Evolutionary conservation across 2,888 invertebrate species (phyloP).

Genomic region (Liodrosophila aerea): DNA sequence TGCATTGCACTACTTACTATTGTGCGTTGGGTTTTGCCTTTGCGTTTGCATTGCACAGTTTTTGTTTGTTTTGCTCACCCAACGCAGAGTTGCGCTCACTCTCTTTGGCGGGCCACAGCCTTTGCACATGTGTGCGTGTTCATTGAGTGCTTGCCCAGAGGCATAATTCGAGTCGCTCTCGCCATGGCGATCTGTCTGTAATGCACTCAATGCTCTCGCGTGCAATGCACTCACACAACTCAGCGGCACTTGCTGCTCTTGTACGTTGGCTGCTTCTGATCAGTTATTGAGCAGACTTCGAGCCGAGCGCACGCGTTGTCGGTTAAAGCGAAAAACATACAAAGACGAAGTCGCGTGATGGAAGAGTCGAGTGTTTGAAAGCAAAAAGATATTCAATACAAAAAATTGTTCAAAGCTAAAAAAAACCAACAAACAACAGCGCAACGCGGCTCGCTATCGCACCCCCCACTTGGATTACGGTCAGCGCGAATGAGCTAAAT

Average conservation of each 20-base stretch:
- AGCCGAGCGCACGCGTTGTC: constrained; percentile 73
- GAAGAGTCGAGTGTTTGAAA: constrained; percentile 47
- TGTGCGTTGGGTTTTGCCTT: constrained; percentile 57
- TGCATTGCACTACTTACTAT: constrained; percentile 51
- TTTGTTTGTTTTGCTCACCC: constrained; percentile 66
- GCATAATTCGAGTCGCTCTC: constrained; percentile 48
- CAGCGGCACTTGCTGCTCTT: constrained; percentile 61
- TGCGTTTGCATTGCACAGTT: constrained; percentile 64
- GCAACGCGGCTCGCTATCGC: constrained; percentile 49
- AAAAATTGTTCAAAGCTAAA: constrained; percentile 51
- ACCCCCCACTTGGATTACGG: constrained; percentile 80
- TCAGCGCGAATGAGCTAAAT: constrained; percentile 65
- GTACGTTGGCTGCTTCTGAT: constrained; percentile 58
- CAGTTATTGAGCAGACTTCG: constrained; percentile 81
- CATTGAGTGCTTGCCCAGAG: constrained; percentile 73
- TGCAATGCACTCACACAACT: constrained; percentile 11
- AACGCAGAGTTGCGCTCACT: constrained; percentile 11
- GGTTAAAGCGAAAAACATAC: constrained; percentile 38
- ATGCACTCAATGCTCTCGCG: constrained; percentile 32
- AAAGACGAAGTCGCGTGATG: constrained; percentile 47
- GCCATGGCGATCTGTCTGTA: neutral
- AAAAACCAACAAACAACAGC: constrained; percentile 18
- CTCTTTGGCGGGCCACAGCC: neutral
- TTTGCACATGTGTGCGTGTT: constrained; percentile 64
- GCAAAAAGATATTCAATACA: constrained; percentile 46